Conservation (phyloP, 2,888 invertebrate genomes). For the Steinernema carpocapsae region DNA sequence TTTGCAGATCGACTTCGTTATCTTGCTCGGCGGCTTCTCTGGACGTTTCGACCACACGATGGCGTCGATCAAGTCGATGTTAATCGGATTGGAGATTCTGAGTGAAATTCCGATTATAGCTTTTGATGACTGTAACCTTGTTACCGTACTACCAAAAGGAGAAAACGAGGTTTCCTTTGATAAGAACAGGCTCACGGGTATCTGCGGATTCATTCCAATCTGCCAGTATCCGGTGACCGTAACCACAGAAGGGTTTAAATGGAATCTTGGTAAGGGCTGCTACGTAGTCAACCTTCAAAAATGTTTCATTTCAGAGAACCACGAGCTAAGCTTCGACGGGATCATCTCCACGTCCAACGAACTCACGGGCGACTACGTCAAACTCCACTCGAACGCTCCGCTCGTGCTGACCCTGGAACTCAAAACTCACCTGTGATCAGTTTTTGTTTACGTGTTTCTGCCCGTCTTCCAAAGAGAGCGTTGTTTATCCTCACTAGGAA, state of each 20-base stretch:
- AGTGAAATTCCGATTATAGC: not conserved
- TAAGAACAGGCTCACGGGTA: conserved; percentile 40
- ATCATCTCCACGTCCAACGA: conserved; percentile 29
- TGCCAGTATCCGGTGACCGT: conserved; percentile 55
- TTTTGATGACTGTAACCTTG: conserved; percentile 3
- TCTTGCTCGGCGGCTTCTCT: conserved; percentile 56
- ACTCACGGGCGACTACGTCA: not conserved
- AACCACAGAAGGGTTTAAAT: conserved; percentile 57
- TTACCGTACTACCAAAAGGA: conserved; percentile 26
- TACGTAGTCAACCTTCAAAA: not conserved
- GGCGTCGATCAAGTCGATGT: conserved; percentile 54
- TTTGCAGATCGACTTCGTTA: conserved; percentile 42
- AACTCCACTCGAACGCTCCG: not conserved
- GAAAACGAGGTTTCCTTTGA: conserved; percentile 34
- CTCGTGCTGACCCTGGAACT: conserved; percentile 5
- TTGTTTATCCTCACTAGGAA: not conserved
- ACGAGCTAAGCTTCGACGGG: conserved; percentile 28
- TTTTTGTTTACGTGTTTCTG: not conserved
- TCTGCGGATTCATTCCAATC: conserved; percentile 62
- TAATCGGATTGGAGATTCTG: conserved; percentile 28
- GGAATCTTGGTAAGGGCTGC: conserved; percentile 52
- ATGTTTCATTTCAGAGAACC: not conserved
- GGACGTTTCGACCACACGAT: conserved; percentile 65
- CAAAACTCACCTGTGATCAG: not conserved
- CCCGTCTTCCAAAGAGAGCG: conserved; percentile 7